Evolutionary conservation across 2,888 invertebrate genomes (phyloP).

Genomic region (Eledona agricola): DNA sequence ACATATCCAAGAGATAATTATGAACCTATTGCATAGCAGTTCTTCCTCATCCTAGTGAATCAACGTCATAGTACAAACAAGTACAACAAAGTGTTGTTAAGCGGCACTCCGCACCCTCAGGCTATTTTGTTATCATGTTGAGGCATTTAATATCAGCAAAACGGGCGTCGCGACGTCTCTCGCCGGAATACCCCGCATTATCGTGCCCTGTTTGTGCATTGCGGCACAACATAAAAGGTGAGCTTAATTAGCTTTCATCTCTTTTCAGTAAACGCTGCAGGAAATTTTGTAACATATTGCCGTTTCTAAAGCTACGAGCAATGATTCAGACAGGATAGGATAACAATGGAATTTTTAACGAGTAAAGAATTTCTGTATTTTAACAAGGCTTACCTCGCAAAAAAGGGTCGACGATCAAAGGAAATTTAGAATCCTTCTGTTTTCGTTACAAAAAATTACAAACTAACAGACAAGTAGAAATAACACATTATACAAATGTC

Average conservation of each 20-base stretch:
- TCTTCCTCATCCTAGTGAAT: too few relatives aligned
- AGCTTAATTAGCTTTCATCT: constrained; percentile 29
- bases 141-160: constrained; percentile 26
- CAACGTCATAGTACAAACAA: constrained; percentile 12
- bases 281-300: constrained; percentile 13
- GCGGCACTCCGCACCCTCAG: constrained; percentile 14
- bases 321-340: constrained; percentile 4
- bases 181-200: constrained; percentile 33
- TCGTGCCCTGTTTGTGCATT: constrained; percentile 36
- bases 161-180: constrained; percentile 29
- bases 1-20: too few relatives aligned
- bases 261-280: constrained; percentile 18
- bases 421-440: too few relatives aligned
- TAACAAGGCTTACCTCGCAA: too few relatives aligned
- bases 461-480: too few relatives aligned
- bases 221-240: constrained; percentile 34
- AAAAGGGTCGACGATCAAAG: too few relatives aligned
- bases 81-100: constrained; percentile 30
- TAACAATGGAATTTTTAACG: constrained; percentile 1
- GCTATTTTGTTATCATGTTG: constrained; percentile 30
- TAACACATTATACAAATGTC: too few relatives aligned
- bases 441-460: too few relatives aligned
- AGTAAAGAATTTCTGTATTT: too few relatives aligned
- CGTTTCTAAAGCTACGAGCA: background rate
- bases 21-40: too few relatives aligned